Percentiles rank a stretch among this genome's conserved stretches.
Conservation (phyloP, 2,797 vertebrate species). For the Eremophila alpestris region DNA sequence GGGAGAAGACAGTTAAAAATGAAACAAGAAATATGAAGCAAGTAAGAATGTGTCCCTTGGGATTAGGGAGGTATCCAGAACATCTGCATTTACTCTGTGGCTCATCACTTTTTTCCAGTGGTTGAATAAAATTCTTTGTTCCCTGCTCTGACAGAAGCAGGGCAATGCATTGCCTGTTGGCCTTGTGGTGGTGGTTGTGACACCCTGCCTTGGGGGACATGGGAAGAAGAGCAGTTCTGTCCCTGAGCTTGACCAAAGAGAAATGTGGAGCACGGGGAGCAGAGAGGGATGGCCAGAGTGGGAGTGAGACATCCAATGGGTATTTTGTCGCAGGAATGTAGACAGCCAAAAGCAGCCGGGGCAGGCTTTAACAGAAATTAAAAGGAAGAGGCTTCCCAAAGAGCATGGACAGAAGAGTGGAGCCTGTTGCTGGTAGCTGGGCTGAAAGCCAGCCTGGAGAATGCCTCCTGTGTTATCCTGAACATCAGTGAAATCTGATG, state of each 20-base stretch:
- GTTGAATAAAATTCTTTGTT: not conserved
- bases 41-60: not conserved
- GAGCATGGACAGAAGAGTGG: accelerated
- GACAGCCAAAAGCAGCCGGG: not conserved
- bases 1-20: not conserved
- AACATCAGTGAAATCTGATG: not conserved
- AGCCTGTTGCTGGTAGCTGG: not conserved
- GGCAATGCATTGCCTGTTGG: not conserved
- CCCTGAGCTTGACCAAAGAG: not conserved
- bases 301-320: accelerated
- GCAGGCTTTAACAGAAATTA: not conserved
- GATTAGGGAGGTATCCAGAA: not conserved
- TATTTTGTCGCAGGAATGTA: not conserved
- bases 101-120: not conserved
- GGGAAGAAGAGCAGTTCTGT: not conserved
- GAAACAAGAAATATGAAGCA: not conserved
- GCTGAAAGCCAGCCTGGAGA: not conserved
- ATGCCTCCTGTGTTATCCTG: not conserved
- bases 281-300: not conserved
- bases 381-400: not conserved
- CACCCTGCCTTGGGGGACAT: accelerated
- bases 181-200: not conserved
- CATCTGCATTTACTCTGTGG: accelerated
- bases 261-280: not conserved
- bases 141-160: not conserved